A percentile compares a stretch with the other conserved stretches of the same genome.
Evolutionary conservation across 1,140 invertebrate genomes (phyloP).

Genomic region (Meloidogyne exigua): DNA sequence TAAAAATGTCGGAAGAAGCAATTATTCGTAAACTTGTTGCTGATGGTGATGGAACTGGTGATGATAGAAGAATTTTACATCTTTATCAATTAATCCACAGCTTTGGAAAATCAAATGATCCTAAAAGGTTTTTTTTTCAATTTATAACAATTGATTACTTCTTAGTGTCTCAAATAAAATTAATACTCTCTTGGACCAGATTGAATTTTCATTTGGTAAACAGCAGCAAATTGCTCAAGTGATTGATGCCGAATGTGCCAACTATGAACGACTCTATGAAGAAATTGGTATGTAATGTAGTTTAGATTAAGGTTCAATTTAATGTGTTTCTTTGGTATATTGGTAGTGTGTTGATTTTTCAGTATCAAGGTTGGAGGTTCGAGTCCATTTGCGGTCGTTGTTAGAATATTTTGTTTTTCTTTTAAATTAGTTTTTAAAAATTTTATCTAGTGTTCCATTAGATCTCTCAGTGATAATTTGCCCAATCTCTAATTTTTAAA

Average conservation of each 20-base stretch:
- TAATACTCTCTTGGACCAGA: slow-evolving; percentile 31
- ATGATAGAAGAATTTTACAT: slow-evolving; percentile 42
- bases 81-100: slow-evolving; percentile 29
- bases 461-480: too few species aligned
- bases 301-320: too few species aligned
- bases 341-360: too few species aligned
- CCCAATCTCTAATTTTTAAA: not conserved
- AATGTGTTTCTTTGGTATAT: too few species aligned
- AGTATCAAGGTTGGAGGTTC: too few species aligned
- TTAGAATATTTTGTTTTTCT: too few species aligned
- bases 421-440: too few species aligned
- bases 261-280: slow-evolving; percentile 34
- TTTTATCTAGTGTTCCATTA: too few species aligned
- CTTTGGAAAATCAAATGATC: slow-evolving; percentile 32
- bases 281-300: slow-evolving; percentile 42
- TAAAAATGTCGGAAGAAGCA: slow-evolving; percentile 40
- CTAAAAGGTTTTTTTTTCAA: slow-evolving; percentile 28
- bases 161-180: slow-evolving; percentile 36
- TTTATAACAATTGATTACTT: not conserved
- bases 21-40: slow-evolving; percentile 45
- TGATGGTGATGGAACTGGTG: slow-evolving; percentile 49
- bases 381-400: too few species aligned
- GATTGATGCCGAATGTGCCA: slow-evolving; percentile 22
- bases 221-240: slow-evolving; percentile 28
- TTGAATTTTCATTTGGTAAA: slow-evolving; percentile 39